Percentiles rank a stretch among this genome's conserved stretches.
Evolutionary conservation across 2,797 vertebrate species (phyloP).

Genomic region (Coccyzus lansbergi): DNA sequence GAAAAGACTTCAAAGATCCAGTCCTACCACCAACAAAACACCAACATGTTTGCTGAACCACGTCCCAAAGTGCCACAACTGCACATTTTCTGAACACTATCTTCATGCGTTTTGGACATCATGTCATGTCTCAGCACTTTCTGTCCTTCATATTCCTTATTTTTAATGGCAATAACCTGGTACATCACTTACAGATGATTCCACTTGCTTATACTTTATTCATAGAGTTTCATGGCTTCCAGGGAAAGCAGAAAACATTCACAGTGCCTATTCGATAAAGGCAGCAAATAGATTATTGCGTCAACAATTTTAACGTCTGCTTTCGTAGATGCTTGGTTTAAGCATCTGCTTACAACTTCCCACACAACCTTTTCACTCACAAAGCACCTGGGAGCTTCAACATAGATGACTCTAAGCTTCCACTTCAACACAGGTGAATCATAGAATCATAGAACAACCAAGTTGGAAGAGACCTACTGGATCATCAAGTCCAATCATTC

Average conservation of each 20-base stretch:
- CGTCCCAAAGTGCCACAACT: too few species aligned
- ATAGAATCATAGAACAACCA: too few species aligned
- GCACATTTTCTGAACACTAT: too few species aligned
- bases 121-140: background rate
- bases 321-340: background rate
- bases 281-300: background rate
- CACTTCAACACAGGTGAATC: too few species aligned
- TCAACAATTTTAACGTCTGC: background rate
- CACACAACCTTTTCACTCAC: background rate
- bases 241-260: background rate
- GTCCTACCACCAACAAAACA: too few species aligned
- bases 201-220: background rate
- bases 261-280: background rate
- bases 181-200: background rate
- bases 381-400: background rate
- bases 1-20: too few species aligned
- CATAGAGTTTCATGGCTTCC: background rate
- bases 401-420: rapidly evolving
- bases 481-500: too few species aligned
- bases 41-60: too few species aligned
- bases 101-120: too few species aligned
- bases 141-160: background rate
- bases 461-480: too few species aligned
- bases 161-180: background rate
- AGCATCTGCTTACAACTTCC: background rate